These are phyloP conservation scores for Cossypha polioptera DNA, from an alignment of 2,797 vertebrate genomes.

Conservation along the genomic window DNA sequence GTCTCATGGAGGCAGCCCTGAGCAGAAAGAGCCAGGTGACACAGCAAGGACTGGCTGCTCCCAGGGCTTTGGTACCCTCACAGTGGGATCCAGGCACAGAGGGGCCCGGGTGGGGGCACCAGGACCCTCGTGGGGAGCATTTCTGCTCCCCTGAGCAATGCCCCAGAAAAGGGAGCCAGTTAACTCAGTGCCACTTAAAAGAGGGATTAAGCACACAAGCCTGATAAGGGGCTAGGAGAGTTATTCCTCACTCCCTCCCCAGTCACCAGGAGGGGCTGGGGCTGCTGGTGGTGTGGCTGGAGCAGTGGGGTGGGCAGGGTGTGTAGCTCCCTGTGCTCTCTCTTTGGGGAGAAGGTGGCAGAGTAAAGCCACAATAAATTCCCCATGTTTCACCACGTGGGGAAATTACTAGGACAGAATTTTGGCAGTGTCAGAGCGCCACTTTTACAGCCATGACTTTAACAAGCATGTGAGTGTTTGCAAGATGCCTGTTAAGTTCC, in stretches of 20 bases:
- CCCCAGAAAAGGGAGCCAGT: not conserved
- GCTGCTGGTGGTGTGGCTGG: rapidly evolving
- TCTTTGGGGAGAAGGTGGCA: rapidly evolving
- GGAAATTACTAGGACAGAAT: not conserved
- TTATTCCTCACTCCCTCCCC: not conserved
- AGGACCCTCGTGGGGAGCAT: not conserved
- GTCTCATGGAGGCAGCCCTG: slow-evolving; percentile 65
- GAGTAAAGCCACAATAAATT: not conserved
- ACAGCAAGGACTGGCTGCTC: not conserved
- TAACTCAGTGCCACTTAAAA: not conserved
- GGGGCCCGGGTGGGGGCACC: slow-evolving; percentile 50
- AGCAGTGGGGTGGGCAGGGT: not conserved
- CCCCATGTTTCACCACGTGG: rapidly evolving
- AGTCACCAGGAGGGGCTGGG: not conserved
- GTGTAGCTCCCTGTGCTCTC: rapidly evolving
- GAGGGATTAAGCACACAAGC: not conserved
- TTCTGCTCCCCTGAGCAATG: not conserved
- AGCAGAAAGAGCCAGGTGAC: slow-evolving; percentile 72
- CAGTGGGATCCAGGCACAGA: slow-evolving; percentile 17
- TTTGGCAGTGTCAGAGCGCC: not conserved
- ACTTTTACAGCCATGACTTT: not conserved
- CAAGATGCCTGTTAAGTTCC: not conserved
- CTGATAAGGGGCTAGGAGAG: not conserved
- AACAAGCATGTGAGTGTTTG: not conserved
- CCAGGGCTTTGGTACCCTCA: not conserved